These are phyloP conservation scores for Rhinophrynus dorsalis DNA, from an alignment of 2,797 vertebrate genomes.

Conservation along the genomic window DNA sequence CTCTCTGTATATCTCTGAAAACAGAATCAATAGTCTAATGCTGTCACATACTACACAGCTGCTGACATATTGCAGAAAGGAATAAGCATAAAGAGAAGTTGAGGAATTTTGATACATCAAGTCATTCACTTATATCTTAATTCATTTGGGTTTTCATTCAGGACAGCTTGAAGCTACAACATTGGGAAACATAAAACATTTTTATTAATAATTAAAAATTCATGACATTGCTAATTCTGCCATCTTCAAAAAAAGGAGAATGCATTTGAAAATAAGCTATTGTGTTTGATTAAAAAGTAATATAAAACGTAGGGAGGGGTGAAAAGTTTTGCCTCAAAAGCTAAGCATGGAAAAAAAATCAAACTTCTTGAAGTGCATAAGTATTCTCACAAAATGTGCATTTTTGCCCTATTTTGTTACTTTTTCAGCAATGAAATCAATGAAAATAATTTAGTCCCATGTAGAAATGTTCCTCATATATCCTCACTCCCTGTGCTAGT, in stretches of 20 bases:
- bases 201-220: conserved; percentile 31
- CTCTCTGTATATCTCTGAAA: too few relatives aligned
- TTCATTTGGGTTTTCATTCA: conserved; percentile 10
- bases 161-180: not conserved
- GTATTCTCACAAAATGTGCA: too few relatives aligned
- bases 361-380: too few relatives aligned
- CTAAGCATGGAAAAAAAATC: too few relatives aligned
- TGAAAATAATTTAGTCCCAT: too few relatives aligned
- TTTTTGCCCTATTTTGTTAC: too few relatives aligned
- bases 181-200: conserved; percentile 30
- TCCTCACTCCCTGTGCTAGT: too few relatives aligned
- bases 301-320: too few relatives aligned
- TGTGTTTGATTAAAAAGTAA: conserved; percentile 4
- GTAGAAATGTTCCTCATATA: too few relatives aligned
- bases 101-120: conserved; percentile 1
- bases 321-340: too few relatives aligned
- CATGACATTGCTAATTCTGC: not conserved
- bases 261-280: not conserved
- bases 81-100: not conserved
- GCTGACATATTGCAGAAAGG: not conserved
- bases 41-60: not conserved
- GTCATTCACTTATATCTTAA: conserved; percentile 3
- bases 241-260: not conserved
- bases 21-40: not conserved
- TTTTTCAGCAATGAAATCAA: too few relatives aligned